Conservation (phyloP, 2,113 vertebrate species). For the Chamaea fasciata region DNA sequence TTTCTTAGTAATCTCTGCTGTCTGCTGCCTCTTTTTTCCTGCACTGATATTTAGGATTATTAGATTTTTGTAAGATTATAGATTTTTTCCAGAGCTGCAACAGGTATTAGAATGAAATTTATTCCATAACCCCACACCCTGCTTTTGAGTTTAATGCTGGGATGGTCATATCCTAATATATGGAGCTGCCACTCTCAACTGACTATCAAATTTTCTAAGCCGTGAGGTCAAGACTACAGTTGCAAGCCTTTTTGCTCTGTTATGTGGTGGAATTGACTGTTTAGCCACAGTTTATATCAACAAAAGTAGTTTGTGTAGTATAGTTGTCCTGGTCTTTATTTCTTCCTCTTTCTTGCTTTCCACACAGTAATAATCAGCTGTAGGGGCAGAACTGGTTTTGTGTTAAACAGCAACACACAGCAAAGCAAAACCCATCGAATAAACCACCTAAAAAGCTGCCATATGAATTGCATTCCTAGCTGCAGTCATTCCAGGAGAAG, state of each 20-base stretch:
- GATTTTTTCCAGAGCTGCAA: not conserved
- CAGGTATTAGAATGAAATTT: not conserved
- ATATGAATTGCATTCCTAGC: not conserved
- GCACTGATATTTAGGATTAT: not conserved
- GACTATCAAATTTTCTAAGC: not conserved
- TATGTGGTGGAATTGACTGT: not conserved
- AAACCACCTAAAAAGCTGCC: not conserved
- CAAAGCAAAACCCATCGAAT: rapidly evolving
- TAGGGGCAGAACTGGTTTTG: not conserved
- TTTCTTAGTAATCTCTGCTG: not conserved
- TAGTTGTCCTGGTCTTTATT: not conserved
- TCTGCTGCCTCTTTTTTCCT: not conserved
- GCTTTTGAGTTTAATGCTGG: not conserved
- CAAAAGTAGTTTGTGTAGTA: not conserved
- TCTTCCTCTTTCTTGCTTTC: not conserved
- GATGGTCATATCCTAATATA: not conserved
- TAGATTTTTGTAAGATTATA: not conserved
- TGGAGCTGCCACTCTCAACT: not conserved
- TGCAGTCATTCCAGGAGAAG: not conserved
- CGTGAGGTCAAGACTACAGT: not conserved
- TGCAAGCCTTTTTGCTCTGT: not conserved
- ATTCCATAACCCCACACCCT: rapidly evolving
- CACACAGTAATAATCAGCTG: not conserved
- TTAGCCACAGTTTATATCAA: not conserved
- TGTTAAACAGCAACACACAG: not conserved